phyloP scores from a whole-genome alignment of 1,140 invertebrate species.

The Coenobita brevimanus region DNA sequence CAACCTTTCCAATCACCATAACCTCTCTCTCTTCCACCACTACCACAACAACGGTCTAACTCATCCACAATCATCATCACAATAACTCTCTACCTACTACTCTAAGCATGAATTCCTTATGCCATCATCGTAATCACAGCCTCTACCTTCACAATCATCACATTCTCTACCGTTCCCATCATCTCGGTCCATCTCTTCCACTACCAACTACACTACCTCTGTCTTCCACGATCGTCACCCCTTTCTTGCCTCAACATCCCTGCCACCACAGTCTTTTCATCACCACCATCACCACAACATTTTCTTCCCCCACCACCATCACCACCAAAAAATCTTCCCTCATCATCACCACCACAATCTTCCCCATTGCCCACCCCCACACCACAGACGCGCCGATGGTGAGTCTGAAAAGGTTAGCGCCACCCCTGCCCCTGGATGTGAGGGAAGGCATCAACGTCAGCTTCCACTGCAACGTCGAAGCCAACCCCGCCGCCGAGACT shows the following conservation, averaged over 20 bases:
- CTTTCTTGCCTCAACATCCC: not conserved
- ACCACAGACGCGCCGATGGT: conserved; percentile 48
- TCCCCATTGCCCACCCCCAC: not conserved
- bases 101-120: too few species aligned
- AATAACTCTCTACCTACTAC: not conserved
- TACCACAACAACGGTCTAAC: not conserved
- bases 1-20: not conserved
- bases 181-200: not conserved
- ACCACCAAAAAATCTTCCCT: not conserved
- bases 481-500: conserved; percentile 46
- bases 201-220: not conserved
- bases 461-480: conserved; percentile 81
- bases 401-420: not conserved
- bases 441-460: conserved; percentile 92
- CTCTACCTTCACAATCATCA: not conserved
- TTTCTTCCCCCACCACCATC: not conserved
- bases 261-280: not conserved
- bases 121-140: not conserved
- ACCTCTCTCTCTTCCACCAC: not conserved
- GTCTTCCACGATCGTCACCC: not conserved
- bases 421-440: conserved; percentile 77
- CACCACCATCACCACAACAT: not conserved
- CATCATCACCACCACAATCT: not conserved
- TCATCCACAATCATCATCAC: not conserved
- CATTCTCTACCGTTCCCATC: not conserved